phyloP scores from a whole-genome alignment of 2,113 vertebrate species.

The Hippocampus barbouri region DNA sequence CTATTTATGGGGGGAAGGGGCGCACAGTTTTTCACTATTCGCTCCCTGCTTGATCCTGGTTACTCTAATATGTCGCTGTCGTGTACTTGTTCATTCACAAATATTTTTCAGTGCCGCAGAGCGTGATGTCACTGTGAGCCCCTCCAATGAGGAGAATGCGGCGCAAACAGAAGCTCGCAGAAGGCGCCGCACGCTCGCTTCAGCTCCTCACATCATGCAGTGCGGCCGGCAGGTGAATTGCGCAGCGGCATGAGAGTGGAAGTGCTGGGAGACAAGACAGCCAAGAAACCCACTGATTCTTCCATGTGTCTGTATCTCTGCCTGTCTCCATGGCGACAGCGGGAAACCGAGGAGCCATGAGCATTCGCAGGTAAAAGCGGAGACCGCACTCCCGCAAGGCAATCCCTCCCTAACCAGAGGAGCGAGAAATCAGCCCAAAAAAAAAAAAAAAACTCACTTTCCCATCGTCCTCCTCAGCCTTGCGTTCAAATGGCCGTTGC shows the following conservation, averaged over 20 bases:
- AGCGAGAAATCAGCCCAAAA: background rate
- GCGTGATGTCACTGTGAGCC: background rate
- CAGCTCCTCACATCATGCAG: conserved; percentile 3
- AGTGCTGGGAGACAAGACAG: background rate
- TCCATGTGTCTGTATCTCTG: conserved; percentile 43
- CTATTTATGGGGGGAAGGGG: no score
- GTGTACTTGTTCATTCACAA: background rate
- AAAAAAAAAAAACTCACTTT: conserved; percentile 75
- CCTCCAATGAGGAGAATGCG: conserved; percentile 9
- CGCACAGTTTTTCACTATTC: no score
- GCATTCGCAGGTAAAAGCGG: conserved; percentile 33
- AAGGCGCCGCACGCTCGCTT: background rate
- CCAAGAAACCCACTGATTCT: conserved; percentile 30
- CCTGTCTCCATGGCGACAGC: conserved; percentile 49
- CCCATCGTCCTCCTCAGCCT: conserved; percentile 81
- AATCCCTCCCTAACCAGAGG: background rate
- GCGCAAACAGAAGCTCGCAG: conserved; percentile 1
- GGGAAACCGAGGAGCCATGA: conserved; percentile 20
- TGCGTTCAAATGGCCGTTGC: conserved; percentile 83
- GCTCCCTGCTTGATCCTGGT: no score
- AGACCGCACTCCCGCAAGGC: background rate
- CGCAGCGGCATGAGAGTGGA: conserved; percentile 23
- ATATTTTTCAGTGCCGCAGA: background rate
- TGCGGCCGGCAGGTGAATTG: conserved; percentile 20
- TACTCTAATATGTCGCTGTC: background rate